These are phyloP conservation scores for Poeciliopsis paucimaculata DNA, from an alignment of 2,797 vertebrate genomes.

Conservation along the genomic window DNA sequence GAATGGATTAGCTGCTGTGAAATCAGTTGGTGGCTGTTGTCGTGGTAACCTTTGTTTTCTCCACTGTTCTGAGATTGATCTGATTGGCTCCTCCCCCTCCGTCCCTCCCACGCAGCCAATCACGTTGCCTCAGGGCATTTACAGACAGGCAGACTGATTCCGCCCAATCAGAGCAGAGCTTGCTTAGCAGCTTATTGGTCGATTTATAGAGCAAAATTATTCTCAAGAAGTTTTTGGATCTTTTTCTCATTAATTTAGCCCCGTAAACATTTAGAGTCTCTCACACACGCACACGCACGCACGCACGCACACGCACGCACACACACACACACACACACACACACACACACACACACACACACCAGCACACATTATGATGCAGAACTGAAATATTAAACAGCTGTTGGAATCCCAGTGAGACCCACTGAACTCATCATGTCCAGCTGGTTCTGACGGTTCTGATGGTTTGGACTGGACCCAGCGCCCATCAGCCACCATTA, in stretches of 20 bases:
- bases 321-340: too few relatives aligned
- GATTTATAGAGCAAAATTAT: conserved; percentile 17
- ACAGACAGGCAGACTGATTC: conserved; percentile 9
- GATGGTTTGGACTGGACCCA: conserved; percentile 31
- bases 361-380: conserved; percentile 29
- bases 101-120: background rate
- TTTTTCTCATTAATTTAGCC: too few relatives aligned
- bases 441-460: conserved; percentile 20
- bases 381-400: conserved; percentile 48
- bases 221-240: too few relatives aligned
- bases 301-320: conserved; percentile 13
- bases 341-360: too few relatives aligned
- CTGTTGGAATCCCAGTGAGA: conserved; percentile 42
- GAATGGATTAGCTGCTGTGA: background rate
- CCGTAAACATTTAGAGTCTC: background rate
- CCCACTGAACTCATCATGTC: background rate
- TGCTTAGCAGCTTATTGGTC: conserved; percentile 34
- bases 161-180: conserved; percentile 22
- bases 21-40: background rate
- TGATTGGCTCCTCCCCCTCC: background rate
- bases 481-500: conserved; percentile 27
- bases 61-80: background rate
- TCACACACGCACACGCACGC: conserved; percentile 16
- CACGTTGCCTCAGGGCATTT: background rate
- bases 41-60: conserved; percentile 1